These are phyloP conservation scores for Mythimna loreyi DNA, from an alignment of 2,888 invertebrate species.

Conservation along the genomic window DNA sequence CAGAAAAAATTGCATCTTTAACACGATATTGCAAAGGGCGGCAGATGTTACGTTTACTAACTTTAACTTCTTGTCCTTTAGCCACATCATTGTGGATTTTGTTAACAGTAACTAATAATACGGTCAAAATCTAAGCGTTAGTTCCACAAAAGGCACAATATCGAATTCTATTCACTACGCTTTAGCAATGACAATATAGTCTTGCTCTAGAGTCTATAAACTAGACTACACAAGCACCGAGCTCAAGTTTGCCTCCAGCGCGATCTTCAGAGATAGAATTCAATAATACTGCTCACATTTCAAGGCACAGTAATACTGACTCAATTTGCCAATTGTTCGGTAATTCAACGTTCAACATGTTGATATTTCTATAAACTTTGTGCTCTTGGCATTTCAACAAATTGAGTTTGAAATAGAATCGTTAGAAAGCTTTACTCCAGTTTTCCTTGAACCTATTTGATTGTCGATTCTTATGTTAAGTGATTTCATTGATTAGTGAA, in stretches of 20 bases:
- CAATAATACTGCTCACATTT: constrained; percentile 15
- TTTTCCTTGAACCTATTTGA: not conserved
- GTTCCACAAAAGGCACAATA: no score
- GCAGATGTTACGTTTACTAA: no score
- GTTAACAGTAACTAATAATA: no score
- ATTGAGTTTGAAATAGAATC: constrained; percentile 28
- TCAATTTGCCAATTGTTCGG: constrained; percentile 22
- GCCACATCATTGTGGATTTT: no score
- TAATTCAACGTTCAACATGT: constrained; percentile 27
- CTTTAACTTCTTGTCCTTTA: no score
- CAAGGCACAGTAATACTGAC: constrained; percentile 1
- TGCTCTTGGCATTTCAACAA: not conserved
- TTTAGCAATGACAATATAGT: no score
- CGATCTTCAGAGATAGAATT: constrained; percentile 5
- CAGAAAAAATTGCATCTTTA: no score
- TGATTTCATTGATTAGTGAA: not conserved
- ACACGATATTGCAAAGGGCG: no score
- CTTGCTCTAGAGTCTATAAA: no score
- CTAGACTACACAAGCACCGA: not conserved
- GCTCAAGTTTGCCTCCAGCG: not conserved
- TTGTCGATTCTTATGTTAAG: constrained; percentile 1
- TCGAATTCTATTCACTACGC: no score
- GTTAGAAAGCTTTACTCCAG: not conserved
- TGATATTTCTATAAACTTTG: constrained; percentile 15
- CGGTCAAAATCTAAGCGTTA: no score